Evolutionary conservation across 2,113 vertebrate species (phyloP), one percentile per base, ranked within the genome.

Genomic region (Centropristis striata): DNA sequence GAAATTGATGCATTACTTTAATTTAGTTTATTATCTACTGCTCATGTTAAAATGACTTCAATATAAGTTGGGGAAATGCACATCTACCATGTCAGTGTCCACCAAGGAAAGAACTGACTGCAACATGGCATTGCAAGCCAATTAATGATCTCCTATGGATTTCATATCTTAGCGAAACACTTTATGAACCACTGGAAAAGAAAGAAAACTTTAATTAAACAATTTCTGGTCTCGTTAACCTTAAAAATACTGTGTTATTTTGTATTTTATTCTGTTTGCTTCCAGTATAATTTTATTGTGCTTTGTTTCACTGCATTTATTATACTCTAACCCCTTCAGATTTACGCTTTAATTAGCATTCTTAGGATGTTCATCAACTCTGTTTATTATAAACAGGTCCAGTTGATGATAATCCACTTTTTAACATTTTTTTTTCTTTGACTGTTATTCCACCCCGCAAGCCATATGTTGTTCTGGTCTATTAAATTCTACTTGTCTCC

Each of bases 391-490:
- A 49, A 71, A 57, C 36, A 42, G n/a, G 27, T 65, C 21, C 44
- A 47, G 23, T 59, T 71, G 25, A 78, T 53, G 10, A 27, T 74
- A 58, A 49, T 71, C 41, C 3, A 41, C n/a, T 12, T 54, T 51
- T 49, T 42, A 14, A 46, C 13, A 46, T 67, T 67, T 51, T 63
- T 59, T 47, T 44, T 28, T 57, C 21, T 61, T 27, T 23, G 42
- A 25, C 59, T 72, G 11, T 50, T 55, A 63, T 65, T 66, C 18
- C 25, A 23, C 21, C 51, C 54, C 41, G 8, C 32, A 70, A 66
- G 57, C 66, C 44, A 47, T 65, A 75, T 80, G 60, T 39, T 58
- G 39, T 71, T 76, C 25, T 74, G 63, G 46, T 81, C 18, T 55
- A 44, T 54, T 64, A 51, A 57, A 71, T 58, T 69, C 37, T 28